Evolutionary conservation across 2,888 invertebrate genomes (phyloP).

Genomic region (Psylliodes chrysocephalus): DNA sequence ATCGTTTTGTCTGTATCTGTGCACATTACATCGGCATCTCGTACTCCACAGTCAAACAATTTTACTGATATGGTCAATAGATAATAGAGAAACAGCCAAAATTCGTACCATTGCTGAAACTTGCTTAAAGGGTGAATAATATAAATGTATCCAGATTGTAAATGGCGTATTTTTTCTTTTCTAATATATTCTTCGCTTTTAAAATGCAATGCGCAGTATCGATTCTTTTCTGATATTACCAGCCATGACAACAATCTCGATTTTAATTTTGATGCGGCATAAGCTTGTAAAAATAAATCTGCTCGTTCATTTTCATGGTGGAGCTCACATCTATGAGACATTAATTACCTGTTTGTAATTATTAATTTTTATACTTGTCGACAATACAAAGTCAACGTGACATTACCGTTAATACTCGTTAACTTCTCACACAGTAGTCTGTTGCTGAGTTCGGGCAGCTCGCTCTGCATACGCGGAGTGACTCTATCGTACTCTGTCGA

Average conservation of each 20-base stretch:
- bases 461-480: too few species aligned
- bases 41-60: conserved; percentile 16
- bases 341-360: too few species aligned
- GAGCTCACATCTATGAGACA: too few species aligned
- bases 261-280: not conserved
- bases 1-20: not conserved
- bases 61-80: conserved; percentile 15
- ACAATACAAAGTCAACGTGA: too few species aligned
- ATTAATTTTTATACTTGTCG: too few species aligned
- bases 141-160: conserved; percentile 19
- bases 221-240: conserved; percentile 20
- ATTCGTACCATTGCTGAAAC: conserved; percentile 27
- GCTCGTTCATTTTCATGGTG: not conserved
- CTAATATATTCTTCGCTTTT: conserved; percentile 28
- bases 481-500: too few species aligned
- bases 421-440: too few species aligned
- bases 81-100: conserved; percentile 23
- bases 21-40: not conserved
- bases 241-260: not conserved
- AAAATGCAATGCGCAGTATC: conserved; percentile 15
- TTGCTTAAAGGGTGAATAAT: conserved; percentile 37
- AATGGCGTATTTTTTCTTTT: conserved; percentile 30
- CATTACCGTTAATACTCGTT: too few species aligned
- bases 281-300: not conserved
- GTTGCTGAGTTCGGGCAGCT: too few species aligned